Base-by-base conservation (phyloP, 2,797 vertebrate genomes). In the Peromyscus aztecus region DNA sequence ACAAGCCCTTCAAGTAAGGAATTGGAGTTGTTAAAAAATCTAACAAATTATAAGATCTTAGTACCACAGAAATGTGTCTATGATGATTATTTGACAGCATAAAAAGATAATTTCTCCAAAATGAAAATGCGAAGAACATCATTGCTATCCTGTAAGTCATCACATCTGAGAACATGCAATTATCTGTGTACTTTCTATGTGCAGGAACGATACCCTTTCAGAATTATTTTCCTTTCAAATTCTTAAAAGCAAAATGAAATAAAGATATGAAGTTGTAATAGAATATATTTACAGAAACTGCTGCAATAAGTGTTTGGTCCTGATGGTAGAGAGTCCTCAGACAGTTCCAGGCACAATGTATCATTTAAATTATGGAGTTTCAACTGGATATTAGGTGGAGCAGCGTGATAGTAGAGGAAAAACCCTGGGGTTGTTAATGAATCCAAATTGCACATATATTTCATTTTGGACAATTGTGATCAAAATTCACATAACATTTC, bases 221-320 rank as follows among this genome's bases (percentile, higher is more conserved):
- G 31, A 19, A 90, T 84, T 49, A 76, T 86, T 96, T 87, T 67
- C 29, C 65, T 86, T 43, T 90, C 76, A 95, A 91, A 81, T 76
- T 12, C 8, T 55, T 93, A 92, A 95, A 93, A 93, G 57, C 52
- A 94, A 95, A 85, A 78, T 16, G 90, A 92, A 87, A 69, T 77
- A 83, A 88, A 73, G 27, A 52, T 80, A 63, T 49, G 14, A 1
- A 2, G 1, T 59, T 91, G 10, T 63, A 77, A 21, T 59, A 34
- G 82, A 93, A n/a, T 63, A 0, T 59, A 76, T 37, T 80, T 40
- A 73, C 94, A 91, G 69, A 92, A 87, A 40, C 8, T 11, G 12
- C 23, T 21, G 10, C 24, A 84, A 76, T 94, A 71, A 89, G 27
- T 95, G 24, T 86, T 80, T n/a, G 40, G 11, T 29, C 5, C 13